Evolutionary conservation across 1,140 invertebrate species (phyloP).

Genomic region (Tetramorium parvispinum): DNA sequence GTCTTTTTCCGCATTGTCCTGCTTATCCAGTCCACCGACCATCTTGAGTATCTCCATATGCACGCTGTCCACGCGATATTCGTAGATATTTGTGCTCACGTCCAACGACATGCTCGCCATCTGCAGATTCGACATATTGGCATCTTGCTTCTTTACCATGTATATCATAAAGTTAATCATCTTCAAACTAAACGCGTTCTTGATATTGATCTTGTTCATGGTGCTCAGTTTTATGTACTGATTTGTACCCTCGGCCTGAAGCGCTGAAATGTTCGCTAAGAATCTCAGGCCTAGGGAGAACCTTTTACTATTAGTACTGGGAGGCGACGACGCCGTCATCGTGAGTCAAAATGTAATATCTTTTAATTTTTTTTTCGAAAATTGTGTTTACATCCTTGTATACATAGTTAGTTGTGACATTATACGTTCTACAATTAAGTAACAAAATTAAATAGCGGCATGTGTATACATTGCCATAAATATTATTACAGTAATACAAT

Average conservation of each 20-base stretch:
- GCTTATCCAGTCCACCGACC: conserved; percentile 88
- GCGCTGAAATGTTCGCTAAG: conserved; percentile 73
- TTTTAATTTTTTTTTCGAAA: no score
- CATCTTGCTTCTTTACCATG: conserved; percentile 89
- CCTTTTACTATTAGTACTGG: conserved; percentile 58
- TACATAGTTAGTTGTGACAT: neutral
- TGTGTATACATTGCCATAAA: neutral
- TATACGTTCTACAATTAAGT: neutral
- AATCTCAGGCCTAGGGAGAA: conserved; percentile 76
- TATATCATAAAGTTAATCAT: conserved; percentile 93
- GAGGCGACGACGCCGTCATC: conserved; percentile 20
- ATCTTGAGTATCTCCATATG: conserved; percentile 92
- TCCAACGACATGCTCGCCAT: conserved; percentile 92
- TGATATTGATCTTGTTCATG: conserved; percentile 92
- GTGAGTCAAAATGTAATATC: no score
- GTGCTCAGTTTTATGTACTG: conserved; percentile 88
- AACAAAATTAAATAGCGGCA: neutral
- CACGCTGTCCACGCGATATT: conserved; percentile 92
- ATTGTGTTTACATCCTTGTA: neutral
- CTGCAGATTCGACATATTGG: conserved; percentile 90
- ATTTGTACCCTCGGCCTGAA: conserved; percentile 85
- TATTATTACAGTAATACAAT: neutral
- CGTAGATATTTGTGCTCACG: conserved; percentile 94
- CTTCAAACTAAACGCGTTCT: conserved; percentile 94
- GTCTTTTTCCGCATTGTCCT: conserved; percentile 83